Evolutionary conservation across 2,113 vertebrate genomes (phyloP).

Genomic region (Tangachromis dhanisi): DNA sequence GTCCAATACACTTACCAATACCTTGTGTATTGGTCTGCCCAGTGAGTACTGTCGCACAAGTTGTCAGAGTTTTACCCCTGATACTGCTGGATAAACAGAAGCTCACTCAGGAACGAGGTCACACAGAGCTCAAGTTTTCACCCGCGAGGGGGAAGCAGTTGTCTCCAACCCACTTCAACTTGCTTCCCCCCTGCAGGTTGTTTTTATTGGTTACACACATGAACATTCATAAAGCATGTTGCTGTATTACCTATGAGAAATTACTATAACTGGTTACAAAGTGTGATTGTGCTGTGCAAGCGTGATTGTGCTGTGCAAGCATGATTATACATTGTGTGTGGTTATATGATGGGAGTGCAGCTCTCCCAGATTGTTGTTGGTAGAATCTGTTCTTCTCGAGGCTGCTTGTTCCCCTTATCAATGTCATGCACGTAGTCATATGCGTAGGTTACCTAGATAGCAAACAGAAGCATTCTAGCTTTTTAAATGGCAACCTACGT

Average conservation of each 20-base stretch:
- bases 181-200: neutral
- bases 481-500: too few species aligned
- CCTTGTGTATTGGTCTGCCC: neutral
- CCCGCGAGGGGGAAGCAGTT: too few species aligned
- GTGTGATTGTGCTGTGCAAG: neutral
- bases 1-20: neutral
- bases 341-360: neutral
- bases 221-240: neutral
- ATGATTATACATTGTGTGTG: rapidly evolving
- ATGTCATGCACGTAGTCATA: rapidly evolving
- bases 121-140: too few species aligned
- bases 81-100: neutral
- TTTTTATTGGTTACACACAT: neutral
- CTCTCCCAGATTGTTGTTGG: neutral
- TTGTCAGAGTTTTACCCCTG: neutral
- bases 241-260: neutral
- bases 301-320: neutral
- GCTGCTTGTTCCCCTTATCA: neutral
- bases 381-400: neutral
- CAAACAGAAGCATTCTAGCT: neutral
- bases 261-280: neutral
- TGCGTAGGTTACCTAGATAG: rapidly evolving
- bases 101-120: neutral
- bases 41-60: neutral
- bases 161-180: too few species aligned